A percentile compares a stretch with the other conserved stretches of the same genome.
Evolutionary conservation across 2,113 vertebrate genomes (phyloP).

Genomic region (Miniopterus natalensis): DNA sequence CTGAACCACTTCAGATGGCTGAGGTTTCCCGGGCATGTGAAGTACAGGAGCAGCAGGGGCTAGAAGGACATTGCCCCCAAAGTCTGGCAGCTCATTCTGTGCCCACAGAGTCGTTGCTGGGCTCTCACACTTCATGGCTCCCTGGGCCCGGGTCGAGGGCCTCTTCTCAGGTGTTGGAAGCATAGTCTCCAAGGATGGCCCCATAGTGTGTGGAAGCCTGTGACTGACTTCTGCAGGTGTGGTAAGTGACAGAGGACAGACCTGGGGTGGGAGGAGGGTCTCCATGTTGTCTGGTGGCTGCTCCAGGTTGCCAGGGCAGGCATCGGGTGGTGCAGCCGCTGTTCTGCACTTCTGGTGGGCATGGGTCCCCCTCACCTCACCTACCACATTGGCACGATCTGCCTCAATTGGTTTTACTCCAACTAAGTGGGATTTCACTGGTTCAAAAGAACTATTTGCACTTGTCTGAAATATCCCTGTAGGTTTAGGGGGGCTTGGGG

Average conservation of each 20-base stretch:
- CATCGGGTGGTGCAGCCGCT: conserved; percentile 47
- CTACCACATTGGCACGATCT: conserved; percentile 94
- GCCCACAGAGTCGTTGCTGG: conserved; percentile 98
- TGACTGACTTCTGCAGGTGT: conserved; percentile 68
- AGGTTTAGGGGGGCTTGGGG: conserved; percentile 98
- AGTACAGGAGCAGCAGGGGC: conserved; percentile 95
- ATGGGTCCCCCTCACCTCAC: conserved; percentile 88
- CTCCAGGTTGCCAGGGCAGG: conserved; percentile 94
- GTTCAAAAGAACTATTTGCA: conserved; percentile 98
- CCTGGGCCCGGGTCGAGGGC: conserved; percentile 91
- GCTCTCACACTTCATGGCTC: conserved; percentile 93
- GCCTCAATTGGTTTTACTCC: conserved; percentile 92
- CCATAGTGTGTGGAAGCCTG: conserved; percentile 67
- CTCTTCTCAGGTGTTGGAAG: conserved; percentile 85
- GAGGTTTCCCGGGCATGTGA: conserved; percentile 89
- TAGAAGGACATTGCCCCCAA: conserved; percentile 93
- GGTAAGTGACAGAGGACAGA: conserved; percentile 79
- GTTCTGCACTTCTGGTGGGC: conserved; percentile 76
- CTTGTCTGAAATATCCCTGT: conserved; percentile 96
- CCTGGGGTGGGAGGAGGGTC: conserved; percentile 89
- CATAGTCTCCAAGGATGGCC: conserved; percentile 77
- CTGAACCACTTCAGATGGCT: conserved; percentile 91
- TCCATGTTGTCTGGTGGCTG: conserved; percentile 98
- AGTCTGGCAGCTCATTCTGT: conserved; percentile 93
- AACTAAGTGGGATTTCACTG: conserved; percentile 93